phyloP scores from a whole-genome alignment of 2,113 vertebrate genomes.

The Mionectes macconnelli region DNA sequence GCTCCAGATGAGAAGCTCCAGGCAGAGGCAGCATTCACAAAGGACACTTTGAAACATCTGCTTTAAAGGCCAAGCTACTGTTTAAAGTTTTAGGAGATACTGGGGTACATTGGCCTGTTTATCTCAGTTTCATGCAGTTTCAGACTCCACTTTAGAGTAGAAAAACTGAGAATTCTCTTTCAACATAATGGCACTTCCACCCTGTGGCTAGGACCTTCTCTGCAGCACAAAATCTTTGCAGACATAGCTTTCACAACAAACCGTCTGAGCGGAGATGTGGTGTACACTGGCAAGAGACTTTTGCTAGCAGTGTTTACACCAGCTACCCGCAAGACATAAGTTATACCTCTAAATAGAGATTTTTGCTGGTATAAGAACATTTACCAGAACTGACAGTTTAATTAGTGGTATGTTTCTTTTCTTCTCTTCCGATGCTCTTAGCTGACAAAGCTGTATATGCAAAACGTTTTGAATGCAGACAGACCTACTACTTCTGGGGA shows the following conservation, averaged over 20 bases:
- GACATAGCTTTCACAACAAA: not conserved
- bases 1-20: not conserved
- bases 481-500: not conserved
- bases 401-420: not conserved
- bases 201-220: not conserved
- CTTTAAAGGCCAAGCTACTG: not conserved
- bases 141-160: not conserved
- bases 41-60: not conserved
- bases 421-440: not conserved
- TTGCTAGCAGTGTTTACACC: not conserved
- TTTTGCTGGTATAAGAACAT: not conserved
- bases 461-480: not conserved
- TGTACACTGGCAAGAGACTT: not conserved
- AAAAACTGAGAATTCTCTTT: not conserved
- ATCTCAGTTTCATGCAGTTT: not conserved
- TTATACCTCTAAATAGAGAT: not conserved
- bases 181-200: not conserved
- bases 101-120: not conserved
- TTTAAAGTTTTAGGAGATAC: not conserved
- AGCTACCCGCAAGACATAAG: not conserved
- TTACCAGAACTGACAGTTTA: not conserved
- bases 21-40: not conserved
- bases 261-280: not conserved
- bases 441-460: not conserved
- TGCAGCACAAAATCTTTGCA: not conserved